Evolutionary conservation across 37 sponge, comb jelly and placozoan genomes (phyloP).

Genomic region (Oopsacas minuta): DNA sequence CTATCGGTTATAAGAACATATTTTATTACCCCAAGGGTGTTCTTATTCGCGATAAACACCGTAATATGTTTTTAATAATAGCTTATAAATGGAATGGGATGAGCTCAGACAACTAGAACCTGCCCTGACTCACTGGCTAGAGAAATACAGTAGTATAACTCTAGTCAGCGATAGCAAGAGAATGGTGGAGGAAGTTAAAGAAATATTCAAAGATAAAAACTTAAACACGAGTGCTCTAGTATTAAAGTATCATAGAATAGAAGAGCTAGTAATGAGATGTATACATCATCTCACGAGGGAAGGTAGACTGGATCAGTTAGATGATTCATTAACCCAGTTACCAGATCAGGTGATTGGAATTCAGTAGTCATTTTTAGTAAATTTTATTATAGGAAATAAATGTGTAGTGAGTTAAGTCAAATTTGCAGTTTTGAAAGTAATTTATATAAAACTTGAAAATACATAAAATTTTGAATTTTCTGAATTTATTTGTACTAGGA

Average conservation of each 20-base stretch:
- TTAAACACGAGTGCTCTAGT: neutral
- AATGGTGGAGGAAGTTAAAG: neutral
- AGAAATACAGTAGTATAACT: neutral
- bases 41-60: too few relatives aligned
- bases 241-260: neutral
- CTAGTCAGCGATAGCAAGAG: neutral
- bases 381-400: neutral
- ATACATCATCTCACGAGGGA: neutral
- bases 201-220: conserved; percentile 13
- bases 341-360: neutral
- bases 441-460: too few relatives aligned
- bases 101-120: neutral
- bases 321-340: neutral
- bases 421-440: too few relatives aligned
- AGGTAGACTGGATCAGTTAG: neutral
- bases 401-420: too few relatives aligned
- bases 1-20: too few relatives aligned
- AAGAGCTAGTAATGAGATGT: neutral
- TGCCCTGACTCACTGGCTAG: neutral
- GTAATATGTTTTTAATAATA: neutral
- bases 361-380: neutral
- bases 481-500: too few relatives aligned
- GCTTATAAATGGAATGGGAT: neutral
- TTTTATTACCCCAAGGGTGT: too few relatives aligned
- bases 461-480: too few relatives aligned